Evolutionary conservation across 2,113 vertebrate genomes (phyloP).

Genomic region (Dendrocopos noguchii): DNA sequence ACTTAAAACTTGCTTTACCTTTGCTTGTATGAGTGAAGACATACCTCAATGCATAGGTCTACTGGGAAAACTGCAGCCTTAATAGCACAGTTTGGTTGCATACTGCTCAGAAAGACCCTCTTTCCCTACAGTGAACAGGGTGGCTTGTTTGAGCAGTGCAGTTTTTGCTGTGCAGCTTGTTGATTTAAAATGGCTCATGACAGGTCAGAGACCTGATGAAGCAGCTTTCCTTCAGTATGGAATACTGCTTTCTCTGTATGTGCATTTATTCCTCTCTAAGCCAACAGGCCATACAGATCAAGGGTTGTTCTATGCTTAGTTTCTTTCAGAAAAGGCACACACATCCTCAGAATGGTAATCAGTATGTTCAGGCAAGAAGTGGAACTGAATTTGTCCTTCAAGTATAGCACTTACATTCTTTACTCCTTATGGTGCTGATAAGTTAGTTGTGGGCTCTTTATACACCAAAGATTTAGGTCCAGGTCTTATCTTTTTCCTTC

Average conservation of each 20-base stretch:
- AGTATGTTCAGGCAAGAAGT: not conserved
- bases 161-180: constrained; percentile 3
- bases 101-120: not conserved
- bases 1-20: not conserved
- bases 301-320: not conserved
- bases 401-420: not conserved
- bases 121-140: not conserved
- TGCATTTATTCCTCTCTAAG: not conserved
- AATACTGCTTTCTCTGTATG: not conserved
- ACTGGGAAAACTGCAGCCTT: not conserved
- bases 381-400: not conserved
- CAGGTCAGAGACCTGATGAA: not conserved
- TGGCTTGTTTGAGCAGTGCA: not conserved
- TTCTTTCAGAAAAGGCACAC: not conserved
- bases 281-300: not conserved
- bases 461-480: not conserved
- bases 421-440: not conserved
- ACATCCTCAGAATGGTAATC: not conserved
- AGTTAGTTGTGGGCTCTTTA: not conserved
- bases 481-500: not conserved
- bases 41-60: not conserved
- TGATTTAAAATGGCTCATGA: constrained; percentile 24
- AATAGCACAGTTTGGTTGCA: not conserved
- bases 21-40: not conserved
- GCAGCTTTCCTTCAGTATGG: not conserved